These are phyloP conservation scores for Pseudanteris insignis DNA, from an alignment of 2,888 invertebrate genomes.

Conservation along the genomic window DNA sequence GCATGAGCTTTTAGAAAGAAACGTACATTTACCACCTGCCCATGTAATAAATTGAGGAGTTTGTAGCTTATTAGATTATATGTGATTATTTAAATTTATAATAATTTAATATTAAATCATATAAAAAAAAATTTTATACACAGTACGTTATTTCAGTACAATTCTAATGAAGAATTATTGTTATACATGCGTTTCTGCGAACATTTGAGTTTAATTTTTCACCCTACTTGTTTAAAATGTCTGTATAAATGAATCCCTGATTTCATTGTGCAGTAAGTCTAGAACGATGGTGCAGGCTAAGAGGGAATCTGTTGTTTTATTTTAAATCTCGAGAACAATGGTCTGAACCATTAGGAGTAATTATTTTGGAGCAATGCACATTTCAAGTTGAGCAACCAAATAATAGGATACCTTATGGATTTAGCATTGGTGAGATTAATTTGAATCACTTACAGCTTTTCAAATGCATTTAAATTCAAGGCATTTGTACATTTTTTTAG, in stretches of 20 bases:
- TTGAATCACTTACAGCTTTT: no score
- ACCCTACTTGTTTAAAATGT: constrained; percentile 1
- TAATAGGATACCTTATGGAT: constrained; percentile 80
- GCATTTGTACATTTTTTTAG: background rate
- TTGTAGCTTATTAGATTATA: no score
- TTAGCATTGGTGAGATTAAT: constrained; percentile 75
- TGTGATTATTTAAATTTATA: no score
- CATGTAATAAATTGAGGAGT: no score
- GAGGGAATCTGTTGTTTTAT: constrained; percentile 93
- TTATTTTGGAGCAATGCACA: constrained; percentile 88
- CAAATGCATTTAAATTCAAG: no score
- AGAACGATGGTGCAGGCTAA: constrained; percentile 88
- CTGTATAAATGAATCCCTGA: constrained; percentile 21
- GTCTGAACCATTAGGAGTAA: constrained; percentile 87
- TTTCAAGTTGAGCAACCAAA: constrained; percentile 75
- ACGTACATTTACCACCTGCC: no score
- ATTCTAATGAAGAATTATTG: constrained; percentile 3
- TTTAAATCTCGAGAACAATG: constrained; percentile 89
- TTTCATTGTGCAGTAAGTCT: constrained; percentile 72
- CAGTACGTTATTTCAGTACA: background rate
- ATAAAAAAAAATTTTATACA: no score
- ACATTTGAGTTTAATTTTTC: constrained; percentile 19
- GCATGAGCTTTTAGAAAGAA: no score
- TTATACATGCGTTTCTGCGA: constrained; percentile 11
- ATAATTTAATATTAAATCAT: no score